Evolutionary conservation across 2,797 vertebrate genomes (phyloP).

Genomic region (Squalus acanthias): DNA sequence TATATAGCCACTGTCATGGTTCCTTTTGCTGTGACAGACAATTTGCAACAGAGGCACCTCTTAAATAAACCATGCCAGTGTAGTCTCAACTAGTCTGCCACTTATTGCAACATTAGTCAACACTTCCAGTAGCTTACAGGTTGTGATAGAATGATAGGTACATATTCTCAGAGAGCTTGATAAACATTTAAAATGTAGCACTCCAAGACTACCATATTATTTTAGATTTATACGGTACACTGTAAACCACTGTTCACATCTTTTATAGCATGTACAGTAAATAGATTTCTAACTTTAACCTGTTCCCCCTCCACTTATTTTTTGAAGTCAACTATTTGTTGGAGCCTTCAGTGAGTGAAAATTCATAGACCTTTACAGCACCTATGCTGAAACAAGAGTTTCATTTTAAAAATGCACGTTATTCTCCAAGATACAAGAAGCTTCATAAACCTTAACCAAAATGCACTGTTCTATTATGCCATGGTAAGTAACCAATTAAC

Average conservation of each 20-base stretch:
- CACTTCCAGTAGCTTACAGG: background rate
- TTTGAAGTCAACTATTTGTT: background rate
- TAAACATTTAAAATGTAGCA: slow-evolving; percentile 33
- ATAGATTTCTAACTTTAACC: slow-evolving; percentile 23
- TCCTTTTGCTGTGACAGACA: background rate
- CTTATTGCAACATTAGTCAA: slow-evolving; percentile 15
- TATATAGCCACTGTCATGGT: background rate
- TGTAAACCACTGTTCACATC: slow-evolving; percentile 1
- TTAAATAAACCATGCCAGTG: background rate
- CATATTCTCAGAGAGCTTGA: slow-evolving; percentile 27
- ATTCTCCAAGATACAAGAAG: slow-evolving; percentile 21
- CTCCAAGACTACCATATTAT: slow-evolving; percentile 8
- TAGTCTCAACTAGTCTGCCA: background rate
- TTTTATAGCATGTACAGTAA: background rate
- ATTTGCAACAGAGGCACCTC: background rate
- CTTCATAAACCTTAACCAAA: slow-evolving; percentile 16
- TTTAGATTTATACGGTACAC: slow-evolving; percentile 14
- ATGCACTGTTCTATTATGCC: background rate
- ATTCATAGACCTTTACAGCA: slow-evolving; percentile 23
- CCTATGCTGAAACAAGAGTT: slow-evolving; percentile 7
- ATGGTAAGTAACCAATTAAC: slow-evolving; percentile 29
- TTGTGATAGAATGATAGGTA: slow-evolving; percentile 15
- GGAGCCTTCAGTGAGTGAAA: slow-evolving; percentile 2
- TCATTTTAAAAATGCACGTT: slow-evolving; percentile 29
- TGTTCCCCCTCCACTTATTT: background rate